These are phyloP conservation scores for Gallinago undulata DNA, from an alignment of 2,113 vertebrate species.

Conservation along the genomic window DNA sequence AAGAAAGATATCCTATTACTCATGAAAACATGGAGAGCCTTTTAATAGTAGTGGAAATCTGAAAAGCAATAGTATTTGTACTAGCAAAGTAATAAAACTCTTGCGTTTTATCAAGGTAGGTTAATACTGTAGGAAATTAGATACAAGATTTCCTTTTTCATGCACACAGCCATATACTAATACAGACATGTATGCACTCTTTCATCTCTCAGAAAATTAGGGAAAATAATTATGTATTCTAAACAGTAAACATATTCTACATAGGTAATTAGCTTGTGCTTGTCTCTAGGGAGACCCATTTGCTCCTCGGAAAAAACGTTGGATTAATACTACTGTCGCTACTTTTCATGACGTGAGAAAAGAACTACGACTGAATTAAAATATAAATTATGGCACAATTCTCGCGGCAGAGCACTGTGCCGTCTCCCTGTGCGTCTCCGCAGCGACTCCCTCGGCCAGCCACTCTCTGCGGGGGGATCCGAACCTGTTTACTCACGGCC, in stretches of 20 bases:
- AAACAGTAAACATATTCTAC: background rate
- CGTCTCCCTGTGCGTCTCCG: background rate
- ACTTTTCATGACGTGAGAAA: background rate
- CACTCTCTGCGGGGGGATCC: background rate
- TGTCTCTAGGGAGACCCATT: background rate
- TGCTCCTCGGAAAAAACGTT: background rate
- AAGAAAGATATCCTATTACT: background rate
- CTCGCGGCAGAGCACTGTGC: background rate
- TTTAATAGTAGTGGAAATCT: background rate
- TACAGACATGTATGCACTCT: accelerated
- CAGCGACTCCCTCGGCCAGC: background rate
- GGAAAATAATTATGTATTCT: background rate
- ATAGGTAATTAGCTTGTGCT: conserved; percentile 7
- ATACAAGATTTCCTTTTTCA: background rate
- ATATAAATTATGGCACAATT: background rate
- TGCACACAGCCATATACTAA: background rate
- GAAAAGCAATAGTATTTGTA: background rate
- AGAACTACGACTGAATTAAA: background rate
- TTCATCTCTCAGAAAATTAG: background rate
- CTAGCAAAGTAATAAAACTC: background rate
- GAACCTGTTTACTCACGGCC: background rate
- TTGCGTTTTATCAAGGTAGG: background rate
- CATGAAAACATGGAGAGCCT: background rate
- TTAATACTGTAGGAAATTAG: background rate
- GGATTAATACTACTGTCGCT: background rate